Percentiles rank a stretch among this genome's conserved stretches.
phyloP scores from a whole-genome alignment of 2,888 invertebrate genomes.

The Sphinx pinastri region DNA sequence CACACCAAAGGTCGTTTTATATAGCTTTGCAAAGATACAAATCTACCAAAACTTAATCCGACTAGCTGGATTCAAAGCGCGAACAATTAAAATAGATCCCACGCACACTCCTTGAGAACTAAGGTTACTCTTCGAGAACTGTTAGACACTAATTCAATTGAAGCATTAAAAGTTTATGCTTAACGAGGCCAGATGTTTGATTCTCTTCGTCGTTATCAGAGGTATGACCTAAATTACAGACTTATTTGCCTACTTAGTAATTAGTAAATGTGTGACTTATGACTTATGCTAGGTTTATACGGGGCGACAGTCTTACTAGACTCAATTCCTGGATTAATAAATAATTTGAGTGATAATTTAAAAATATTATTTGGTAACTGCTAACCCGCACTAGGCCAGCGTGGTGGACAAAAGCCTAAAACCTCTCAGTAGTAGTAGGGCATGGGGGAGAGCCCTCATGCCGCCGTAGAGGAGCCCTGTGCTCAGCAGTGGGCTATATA shows the following conservation, averaged over 20 bases:
- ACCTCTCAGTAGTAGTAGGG: too few relatives aligned
- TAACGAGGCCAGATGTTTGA: neutral
- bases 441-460: too few relatives aligned
- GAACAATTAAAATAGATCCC: slow-evolving; percentile 54
- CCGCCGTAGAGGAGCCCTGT: too few relatives aligned
- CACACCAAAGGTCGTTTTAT: neutral
- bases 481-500: too few relatives aligned
- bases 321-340: too few relatives aligned
- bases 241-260: neutral
- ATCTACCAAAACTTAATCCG: neutral
- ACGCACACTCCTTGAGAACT: slow-evolving; percentile 41
- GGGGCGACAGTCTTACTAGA: too few relatives aligned
- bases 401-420: too few relatives aligned
- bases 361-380: too few relatives aligned
- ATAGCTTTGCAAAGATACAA: neutral
- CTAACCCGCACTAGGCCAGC: too few relatives aligned
- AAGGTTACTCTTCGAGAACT: neutral
- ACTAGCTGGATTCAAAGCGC: slow-evolving; percentile 43
- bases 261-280: too few relatives aligned
- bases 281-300: too few relatives aligned
- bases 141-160: slow-evolving; percentile 17
- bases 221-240: neutral
- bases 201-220: neutral
- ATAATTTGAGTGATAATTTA: too few relatives aligned
- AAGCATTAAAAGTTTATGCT: slow-evolving; percentile 10